Evolutionary conservation across 1,140 invertebrate species (phyloP), one percentile per base, ranked within the genome.

Genomic region (Trachymyrmex septentrionalis): DNA sequence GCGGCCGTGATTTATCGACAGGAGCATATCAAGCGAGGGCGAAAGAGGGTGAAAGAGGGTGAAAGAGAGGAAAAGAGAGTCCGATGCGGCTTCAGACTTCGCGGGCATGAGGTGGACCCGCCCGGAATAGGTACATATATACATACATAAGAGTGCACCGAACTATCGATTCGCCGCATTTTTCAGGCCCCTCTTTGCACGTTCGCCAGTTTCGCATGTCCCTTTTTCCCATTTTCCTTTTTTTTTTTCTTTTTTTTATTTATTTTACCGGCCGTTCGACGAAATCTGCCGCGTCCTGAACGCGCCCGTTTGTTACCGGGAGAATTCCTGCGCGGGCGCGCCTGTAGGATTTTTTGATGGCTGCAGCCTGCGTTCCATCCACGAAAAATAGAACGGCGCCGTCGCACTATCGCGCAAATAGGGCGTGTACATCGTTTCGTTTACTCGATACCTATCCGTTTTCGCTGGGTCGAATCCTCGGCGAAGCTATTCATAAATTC

Each of bases 1-100:
- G 67, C 71, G 63, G 55, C 63, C 72, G 80, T 91, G 90, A 91
- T 91, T 91, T 91, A 91, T 91, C 90, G 90, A 91, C 90, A 89
- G 73, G 84, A 24, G 59, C 59, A 66, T 84, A 84, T 84, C 80
- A 84, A 84, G 69, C 67, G 55, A 50, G 80, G 21, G 55, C 30
- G 66, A 30, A 30, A 30, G 3, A 30, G 30, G 4, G 3, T n/a
- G n/a, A 38, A 57, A 73, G 44, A 48, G 27, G 48, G 1, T n/a
- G 63, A 53, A 48, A 71, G 69, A 34, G 80, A 63, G 69, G 57
- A n/a, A 30, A 73, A 88, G 87, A 88, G 85, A 73, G 85, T 73
- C 85, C 88, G 27, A n/a, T 63, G 72, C 84, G 67, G 88, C 85
- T 78, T 86, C 87, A 90, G 88, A 89, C 86, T 90, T 85, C 34